Evolutionary conservation across 1,140 invertebrate genomes (phyloP), one percentile per base, ranked within the genome.

Genomic region (Delia radicum): DNA sequence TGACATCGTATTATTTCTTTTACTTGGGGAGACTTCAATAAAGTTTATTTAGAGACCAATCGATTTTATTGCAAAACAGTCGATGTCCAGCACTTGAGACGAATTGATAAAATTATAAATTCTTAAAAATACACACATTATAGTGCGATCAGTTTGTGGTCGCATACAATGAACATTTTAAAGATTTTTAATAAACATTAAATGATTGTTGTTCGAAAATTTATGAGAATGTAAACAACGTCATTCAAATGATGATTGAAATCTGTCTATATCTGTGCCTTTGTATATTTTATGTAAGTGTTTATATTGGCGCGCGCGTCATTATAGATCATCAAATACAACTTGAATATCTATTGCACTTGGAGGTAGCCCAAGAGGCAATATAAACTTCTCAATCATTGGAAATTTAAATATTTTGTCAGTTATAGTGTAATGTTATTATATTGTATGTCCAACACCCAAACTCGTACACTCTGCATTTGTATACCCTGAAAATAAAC

Each of bases 391-490:
- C 21, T 55, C 48, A 55, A 55, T 55, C 48, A 55, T 55, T 55
- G 6, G 48, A 55, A 55, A 55, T 55, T 55, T 55, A 55, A 55
- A 55, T 55, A 55, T 55, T 55, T 55, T 55, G 48, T 55, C 48
- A 55, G 48, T 55, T 55, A 18, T 21, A 55, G 21, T 55, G 15
- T 7, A 55, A 55, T 37, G 18, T 55, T 55, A n/a, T n/a, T 55
- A 55, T 55, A 55, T 55, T 55, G 18, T 21, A 55, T 55, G 48
- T 55, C 48, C 48, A 55, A 55, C 48, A 55, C 48, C 48, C 48
- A 55, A 55, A 55, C 48, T 24, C 1, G 4, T 4, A 55, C 48
- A 55, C 33, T 10, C 33, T 48, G 15, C 42, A 33, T 33, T 33
- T 33, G 10, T 33, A 42, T 42, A 42, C 37, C 37, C 37, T 42